A percentile compares a stretch with the other conserved stretches of the same genome.
Conservation (phyloP, 2,797 vertebrate genomes). For the Leontopithecus rosalia region DNA sequence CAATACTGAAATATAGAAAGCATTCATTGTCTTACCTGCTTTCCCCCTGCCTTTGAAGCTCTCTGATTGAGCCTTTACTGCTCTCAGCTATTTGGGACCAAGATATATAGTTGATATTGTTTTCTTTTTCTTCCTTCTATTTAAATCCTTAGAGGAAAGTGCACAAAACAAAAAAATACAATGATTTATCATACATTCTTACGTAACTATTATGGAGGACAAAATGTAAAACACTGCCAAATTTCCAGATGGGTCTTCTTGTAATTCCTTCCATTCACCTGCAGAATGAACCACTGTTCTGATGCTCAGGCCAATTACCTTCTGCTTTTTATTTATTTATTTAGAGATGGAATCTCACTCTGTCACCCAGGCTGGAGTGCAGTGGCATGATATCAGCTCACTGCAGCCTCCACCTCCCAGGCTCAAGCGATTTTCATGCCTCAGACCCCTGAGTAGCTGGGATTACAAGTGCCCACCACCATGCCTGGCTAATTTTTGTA, state of each 20-base stretch:
- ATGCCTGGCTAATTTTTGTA: too few relatives aligned
- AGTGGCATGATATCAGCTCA: too few relatives aligned
- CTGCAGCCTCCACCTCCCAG: too few relatives aligned
- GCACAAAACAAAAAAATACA: background rate
- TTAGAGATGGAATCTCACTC: too few relatives aligned
- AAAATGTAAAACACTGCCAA: background rate
- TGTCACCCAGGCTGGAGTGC: too few relatives aligned
- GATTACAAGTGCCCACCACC: too few relatives aligned
- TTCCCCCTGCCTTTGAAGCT: background rate
- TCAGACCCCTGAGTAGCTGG: too few relatives aligned
- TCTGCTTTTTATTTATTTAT: background rate
- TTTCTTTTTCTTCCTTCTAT: slow-evolving; percentile 12
- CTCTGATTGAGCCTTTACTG: background rate
- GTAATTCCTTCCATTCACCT: background rate
- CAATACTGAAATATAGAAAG: background rate
- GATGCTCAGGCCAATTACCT: background rate
- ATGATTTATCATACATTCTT: background rate
- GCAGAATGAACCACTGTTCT: background rate
- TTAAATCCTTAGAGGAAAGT: slow-evolving; percentile 5
- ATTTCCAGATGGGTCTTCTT: background rate
- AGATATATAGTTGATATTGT: background rate
- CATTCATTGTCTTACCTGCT: background rate
- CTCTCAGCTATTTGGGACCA: background rate
- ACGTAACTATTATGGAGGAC: background rate
- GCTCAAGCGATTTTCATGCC: too few relatives aligned